Percentiles rank a stretch among this genome's conserved stretches.
Conservation (phyloP, 2,113 vertebrate genomes). For the Tringa solitaria region DNA sequence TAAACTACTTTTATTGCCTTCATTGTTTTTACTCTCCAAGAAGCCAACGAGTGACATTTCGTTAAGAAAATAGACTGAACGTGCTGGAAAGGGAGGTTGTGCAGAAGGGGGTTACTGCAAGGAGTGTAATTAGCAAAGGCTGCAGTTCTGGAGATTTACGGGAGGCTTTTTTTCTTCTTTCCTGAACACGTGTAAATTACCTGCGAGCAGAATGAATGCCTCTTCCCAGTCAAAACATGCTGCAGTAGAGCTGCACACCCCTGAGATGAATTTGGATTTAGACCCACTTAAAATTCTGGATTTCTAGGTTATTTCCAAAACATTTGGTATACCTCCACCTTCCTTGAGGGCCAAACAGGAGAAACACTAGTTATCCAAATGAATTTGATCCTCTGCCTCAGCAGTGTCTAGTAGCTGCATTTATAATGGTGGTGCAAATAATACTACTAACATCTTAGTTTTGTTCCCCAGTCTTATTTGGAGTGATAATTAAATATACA, state of each 20-base stretch:
- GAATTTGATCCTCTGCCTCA: not conserved
- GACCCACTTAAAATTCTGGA: not conserved
- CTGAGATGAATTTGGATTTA: not conserved
- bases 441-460: not conserved
- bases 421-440: not conserved
- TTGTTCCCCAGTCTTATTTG: not conserved
- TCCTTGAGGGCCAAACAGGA: not conserved
- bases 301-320: not conserved
- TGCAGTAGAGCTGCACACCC: not conserved
- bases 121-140: conserved; percentile 52
- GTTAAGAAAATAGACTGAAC: conserved; percentile 76
- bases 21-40: conserved; percentile 73
- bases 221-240: not conserved
- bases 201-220: not conserved
- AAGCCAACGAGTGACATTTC: conserved; percentile 75
- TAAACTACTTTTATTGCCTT: conserved; percentile 74
- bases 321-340: not conserved
- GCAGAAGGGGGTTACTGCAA: conserved; percentile 37
- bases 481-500: not conserved
- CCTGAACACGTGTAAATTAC: not conserved
- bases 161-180: conserved; percentile 11
- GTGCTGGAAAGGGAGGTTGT: conserved; percentile 67
- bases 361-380: not conserved
- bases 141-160: conserved; percentile 22
- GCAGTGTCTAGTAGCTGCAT: not conserved